Percentiles rank a stretch among this genome's conserved stretches.
Evolutionary conservation across 2,888 invertebrate genomes (phyloP).

Genomic region (Linnaemya tessellans): DNA sequence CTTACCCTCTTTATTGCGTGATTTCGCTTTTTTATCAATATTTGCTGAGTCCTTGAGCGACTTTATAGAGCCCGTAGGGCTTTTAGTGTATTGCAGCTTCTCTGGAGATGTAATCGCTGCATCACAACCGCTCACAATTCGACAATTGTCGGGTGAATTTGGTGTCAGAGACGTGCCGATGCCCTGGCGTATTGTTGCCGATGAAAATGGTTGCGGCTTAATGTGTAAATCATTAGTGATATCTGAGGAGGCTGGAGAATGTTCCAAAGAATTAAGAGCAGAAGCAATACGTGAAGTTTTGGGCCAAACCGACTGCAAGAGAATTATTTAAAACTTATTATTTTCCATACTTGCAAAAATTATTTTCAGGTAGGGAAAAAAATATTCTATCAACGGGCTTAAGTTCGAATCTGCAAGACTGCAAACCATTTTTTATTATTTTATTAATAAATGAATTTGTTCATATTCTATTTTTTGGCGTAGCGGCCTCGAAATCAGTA

Average conservation of each 20-base stretch:
- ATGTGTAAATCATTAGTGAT: slow-evolving; percentile 74
- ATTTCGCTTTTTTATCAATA: slow-evolving; percentile 81
- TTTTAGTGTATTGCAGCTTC: slow-evolving; percentile 83
- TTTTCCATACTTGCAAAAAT: not conserved
- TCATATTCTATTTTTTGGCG: too few relatives aligned
- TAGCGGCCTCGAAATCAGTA: too few relatives aligned
- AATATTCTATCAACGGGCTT: too few relatives aligned
- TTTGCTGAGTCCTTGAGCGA: slow-evolving; percentile 84
- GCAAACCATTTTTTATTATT: too few relatives aligned
- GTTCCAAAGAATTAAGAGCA: slow-evolving; percentile 75
- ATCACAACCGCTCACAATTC: slow-evolving; percentile 80
- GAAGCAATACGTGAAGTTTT: slow-evolving; percentile 75
- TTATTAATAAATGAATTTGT: too few relatives aligned
- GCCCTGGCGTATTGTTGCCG: slow-evolving; percentile 82
- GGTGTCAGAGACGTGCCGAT: slow-evolving; percentile 82
- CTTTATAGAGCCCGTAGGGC: slow-evolving; percentile 85
- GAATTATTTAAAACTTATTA: not conserved
- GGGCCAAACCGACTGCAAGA: slow-evolving; percentile 77
- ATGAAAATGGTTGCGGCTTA: slow-evolving; percentile 79
- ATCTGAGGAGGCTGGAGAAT: slow-evolving; percentile 76
- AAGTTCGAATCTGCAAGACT: too few relatives aligned
- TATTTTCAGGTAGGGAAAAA: too few relatives aligned
- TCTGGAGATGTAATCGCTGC: slow-evolving; percentile 80
- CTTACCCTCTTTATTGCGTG: slow-evolving; percentile 83
- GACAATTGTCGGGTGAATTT: slow-evolving; percentile 81